Conservation (phyloP, 2,797 vertebrate species). For the Alauda arvensis region DNA sequence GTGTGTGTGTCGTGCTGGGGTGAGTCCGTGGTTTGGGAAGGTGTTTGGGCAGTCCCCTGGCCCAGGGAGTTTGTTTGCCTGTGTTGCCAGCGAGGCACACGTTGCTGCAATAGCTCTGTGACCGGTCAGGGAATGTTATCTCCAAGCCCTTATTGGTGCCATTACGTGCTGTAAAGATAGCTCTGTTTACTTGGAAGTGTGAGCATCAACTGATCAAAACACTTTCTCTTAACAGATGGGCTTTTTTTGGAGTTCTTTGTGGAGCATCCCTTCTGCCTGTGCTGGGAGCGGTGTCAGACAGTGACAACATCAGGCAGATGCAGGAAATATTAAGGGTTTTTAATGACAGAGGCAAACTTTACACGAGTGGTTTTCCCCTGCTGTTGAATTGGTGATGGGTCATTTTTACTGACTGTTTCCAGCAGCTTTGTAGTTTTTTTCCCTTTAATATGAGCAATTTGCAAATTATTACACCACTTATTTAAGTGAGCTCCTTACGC, state of each 20-base stretch:
- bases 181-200: slow-evolving; percentile 75
- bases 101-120: slow-evolving; percentile 48
- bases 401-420: not conserved
- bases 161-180: slow-evolving; percentile 68
- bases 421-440: not conserved
- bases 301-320: not conserved
- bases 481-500: not conserved
- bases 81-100: not conserved
- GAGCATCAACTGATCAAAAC: slow-evolving; percentile 59
- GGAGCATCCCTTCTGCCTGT: not conserved
- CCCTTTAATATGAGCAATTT: not conserved
- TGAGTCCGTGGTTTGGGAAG: not conserved
- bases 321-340: not conserved
- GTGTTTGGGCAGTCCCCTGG: not conserved
- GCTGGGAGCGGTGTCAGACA: not conserved
- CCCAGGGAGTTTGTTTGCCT: not conserved
- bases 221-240: slow-evolving; percentile 26
- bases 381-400: not conserved
- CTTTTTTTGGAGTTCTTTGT: not conserved
- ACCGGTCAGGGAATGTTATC: slow-evolving; percentile 70
- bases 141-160: slow-evolving; percentile 63
- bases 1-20: not conserved
- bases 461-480: not conserved
- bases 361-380: not conserved
- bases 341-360: not conserved